A percentile compares a stretch with the other conserved stretches of the same genome.
These are phyloP conservation scores for Noctua fimbriata DNA, from an alignment of 2,888 invertebrate genomes.

Conservation along the genomic window DNA sequence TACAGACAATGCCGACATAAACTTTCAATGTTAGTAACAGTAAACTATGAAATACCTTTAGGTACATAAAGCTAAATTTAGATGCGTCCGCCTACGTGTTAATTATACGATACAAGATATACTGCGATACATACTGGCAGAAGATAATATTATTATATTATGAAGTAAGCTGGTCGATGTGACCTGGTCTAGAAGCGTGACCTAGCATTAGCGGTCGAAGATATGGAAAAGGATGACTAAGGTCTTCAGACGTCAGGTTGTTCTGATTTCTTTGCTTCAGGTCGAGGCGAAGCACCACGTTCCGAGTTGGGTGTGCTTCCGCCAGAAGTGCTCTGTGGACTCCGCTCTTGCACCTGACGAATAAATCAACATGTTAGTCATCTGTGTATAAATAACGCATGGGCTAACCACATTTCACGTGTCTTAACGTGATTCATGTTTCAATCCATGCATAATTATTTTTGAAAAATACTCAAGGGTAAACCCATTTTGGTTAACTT, in stretches of 20 bases:
- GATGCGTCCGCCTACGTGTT: constrained; percentile 40
- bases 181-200: constrained; percentile 32
- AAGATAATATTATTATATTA: constrained; percentile 22
- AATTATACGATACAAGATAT: constrained; percentile 34
- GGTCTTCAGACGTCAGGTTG: constrained; percentile 17
- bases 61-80: constrained; percentile 48
- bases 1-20: constrained; percentile 46
- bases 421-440: neutral
- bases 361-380: constrained; percentile 50
- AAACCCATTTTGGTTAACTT: neutral
- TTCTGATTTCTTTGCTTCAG: constrained; percentile 61
- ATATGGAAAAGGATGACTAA: constrained; percentile 16
- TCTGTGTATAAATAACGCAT: constrained; percentile 1
- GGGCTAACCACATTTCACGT: neutral
- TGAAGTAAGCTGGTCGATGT: constrained; percentile 31
- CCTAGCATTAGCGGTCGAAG: constrained; percentile 15
- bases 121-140: constrained; percentile 1
- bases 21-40: constrained; percentile 50
- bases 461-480: neutral
- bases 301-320: constrained; percentile 86
- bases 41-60: constrained; percentile 48
- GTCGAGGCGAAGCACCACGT: constrained; percentile 77
- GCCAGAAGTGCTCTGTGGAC: constrained; percentile 86
- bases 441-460: neutral
- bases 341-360: constrained; percentile 84